Base-by-base conservation (phyloP, 2,888 invertebrate genomes). In the Caenorhabditis parvicauda region DNA sequence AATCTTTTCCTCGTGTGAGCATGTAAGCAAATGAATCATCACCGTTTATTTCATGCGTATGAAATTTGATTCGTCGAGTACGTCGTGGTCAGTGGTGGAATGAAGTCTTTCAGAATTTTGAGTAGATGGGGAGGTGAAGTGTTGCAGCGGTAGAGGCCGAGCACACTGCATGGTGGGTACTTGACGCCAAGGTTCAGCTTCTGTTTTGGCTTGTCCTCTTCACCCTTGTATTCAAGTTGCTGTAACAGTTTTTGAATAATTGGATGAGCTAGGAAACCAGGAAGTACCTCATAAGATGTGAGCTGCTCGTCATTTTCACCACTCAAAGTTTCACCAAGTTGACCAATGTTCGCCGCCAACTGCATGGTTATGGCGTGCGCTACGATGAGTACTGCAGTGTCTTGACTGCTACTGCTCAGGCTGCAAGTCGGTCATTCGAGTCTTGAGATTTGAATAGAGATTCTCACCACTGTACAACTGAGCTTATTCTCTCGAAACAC, bases 341-440 rank as follows among this genome's bases (percentile, higher is more conserved):
- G 39, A 25, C 54, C 62, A 32, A 58, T 48, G 12, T 39, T 43
- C 12, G 54, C 42, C 2, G 54, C 50, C 1, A 62, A 41, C 19
- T 57, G 57, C 57, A 62, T 62, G 1, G 62, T 62, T 35, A 62
- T 49, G 27, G 64, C 64, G 29, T 64, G 64, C 1, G 43, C 64
- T 19, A 64, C 29, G 19, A 64, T 54, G 21, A 59, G 6, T 1
- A 59, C 56, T 3, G 59, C 42, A 21, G 24, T 22, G 9, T 64
- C 59, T 12, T 52, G 50, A 1, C 38, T 25, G 24, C 42, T 35
- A 4, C 42, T 54, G 29, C 64, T 55, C 17, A 64, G 53, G 25
- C 64, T 64, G 43, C 9, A 59, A 54, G 21, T n/a, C 14, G 7
- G n/a, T 6, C 3, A 2, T 28, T 39, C 27, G 21, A 4, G 24